Evolutionary conservation across 2,113 vertebrate genomes (phyloP).

Genomic region (Cynoglossus semilaevis): DNA sequence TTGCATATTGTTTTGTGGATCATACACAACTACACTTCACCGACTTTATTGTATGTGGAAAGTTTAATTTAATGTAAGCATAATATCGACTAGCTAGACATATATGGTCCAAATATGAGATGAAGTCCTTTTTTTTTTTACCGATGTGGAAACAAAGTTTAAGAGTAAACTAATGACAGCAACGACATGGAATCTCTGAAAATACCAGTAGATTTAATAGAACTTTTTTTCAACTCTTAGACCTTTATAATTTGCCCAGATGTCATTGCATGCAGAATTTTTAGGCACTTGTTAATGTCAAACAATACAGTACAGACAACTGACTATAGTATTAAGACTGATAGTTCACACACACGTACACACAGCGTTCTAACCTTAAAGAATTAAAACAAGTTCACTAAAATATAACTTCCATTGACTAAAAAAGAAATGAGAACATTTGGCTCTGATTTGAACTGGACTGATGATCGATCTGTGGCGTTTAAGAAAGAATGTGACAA

Average conservation of each 20-base stretch:
- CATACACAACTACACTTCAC: conserved; percentile 32
- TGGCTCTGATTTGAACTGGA: too few relatives aligned
- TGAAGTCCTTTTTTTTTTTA: too few relatives aligned
- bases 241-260: conserved; percentile 54
- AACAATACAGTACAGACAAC: conserved; percentile 62
- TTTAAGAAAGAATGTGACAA: too few relatives aligned
- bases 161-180: conserved; percentile 37
- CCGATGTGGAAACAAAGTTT: conserved; percentile 11
- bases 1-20: conserved; percentile 51
- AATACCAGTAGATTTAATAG: conserved; percentile 26
- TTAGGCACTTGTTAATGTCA: conserved; percentile 75
- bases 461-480: too few relatives aligned
- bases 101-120: too few relatives aligned
- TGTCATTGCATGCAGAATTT: conserved; percentile 59
- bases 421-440: too few relatives aligned
- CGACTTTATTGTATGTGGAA: conserved; percentile 8
- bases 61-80: too few relatives aligned
- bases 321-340: conserved; percentile 53
- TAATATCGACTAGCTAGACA: too few relatives aligned
- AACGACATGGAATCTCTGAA: conserved; percentile 43
- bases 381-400: too few relatives aligned
- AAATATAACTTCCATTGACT: too few relatives aligned
- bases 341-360: conserved; percentile 29
- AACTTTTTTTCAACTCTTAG: conserved; percentile 43
- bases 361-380: too few relatives aligned